These are phyloP conservation scores for Apotomis turbidana DNA, from an alignment of 2,888 invertebrate species.

Conservation along the genomic window DNA sequence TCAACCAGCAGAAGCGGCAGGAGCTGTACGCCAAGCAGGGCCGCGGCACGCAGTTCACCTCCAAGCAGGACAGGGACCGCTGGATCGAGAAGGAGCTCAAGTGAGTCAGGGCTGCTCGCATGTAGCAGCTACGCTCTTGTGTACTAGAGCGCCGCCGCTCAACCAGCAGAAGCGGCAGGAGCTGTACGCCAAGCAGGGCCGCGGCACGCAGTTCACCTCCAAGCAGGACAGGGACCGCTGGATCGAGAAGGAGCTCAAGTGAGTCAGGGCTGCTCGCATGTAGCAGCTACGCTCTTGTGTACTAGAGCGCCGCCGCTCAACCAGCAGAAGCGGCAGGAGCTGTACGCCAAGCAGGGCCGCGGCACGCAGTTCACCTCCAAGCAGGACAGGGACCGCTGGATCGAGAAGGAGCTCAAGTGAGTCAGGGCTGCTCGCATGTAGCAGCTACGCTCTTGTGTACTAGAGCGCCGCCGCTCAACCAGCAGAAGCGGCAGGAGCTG, in stretches of 20 bases:
- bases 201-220: slow-evolving; percentile 97
- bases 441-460: too few relatives aligned
- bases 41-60: slow-evolving; percentile 97
- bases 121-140: too few relatives aligned
- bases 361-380: slow-evolving; percentile 97
- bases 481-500: too few relatives aligned
- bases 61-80: slow-evolving; percentile 95
- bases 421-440: slow-evolving; percentile 47
- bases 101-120: too few relatives aligned
- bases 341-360: slow-evolving; percentile 99
- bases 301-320: slow-evolving; percentile 80
- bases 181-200: slow-evolving; percentile 98
- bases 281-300: too few relatives aligned
- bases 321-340: slow-evolving; percentile 97
- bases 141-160: too few relatives aligned
- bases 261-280: too few relatives aligned
- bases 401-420: slow-evolving; percentile 95
- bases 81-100: slow-evolving; percentile 59
- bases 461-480: too few relatives aligned
- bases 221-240: slow-evolving; percentile 96
- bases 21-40: slow-evolving; percentile 99
- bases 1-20: slow-evolving; percentile 73
- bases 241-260: too few relatives aligned
- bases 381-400: slow-evolving; percentile 98
- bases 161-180: slow-evolving; percentile 85